Base-by-base conservation (phyloP, 2,113 vertebrate species). In the Caranx ignobilis region DNA sequence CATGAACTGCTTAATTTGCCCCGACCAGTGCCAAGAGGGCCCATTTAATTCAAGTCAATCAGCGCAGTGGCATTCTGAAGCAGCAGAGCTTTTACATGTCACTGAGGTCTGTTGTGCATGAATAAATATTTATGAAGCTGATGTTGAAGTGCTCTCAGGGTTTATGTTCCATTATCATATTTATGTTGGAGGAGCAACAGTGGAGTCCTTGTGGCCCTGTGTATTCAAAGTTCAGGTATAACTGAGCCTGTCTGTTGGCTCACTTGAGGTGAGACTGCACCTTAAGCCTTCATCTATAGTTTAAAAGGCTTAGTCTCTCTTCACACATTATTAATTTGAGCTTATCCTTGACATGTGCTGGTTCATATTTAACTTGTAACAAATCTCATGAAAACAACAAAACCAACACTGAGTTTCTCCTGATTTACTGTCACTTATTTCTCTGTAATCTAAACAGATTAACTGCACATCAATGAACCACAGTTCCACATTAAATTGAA, bases 41-140 rank as follows among this genome's bases (percentile, higher is more conserved):
- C 74, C 48, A 83, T 90, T 91, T 73, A 88, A 85, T 86, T 82
- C 63, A 88, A 74, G 81, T 91, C 79, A 84, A 62, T 88, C 85
- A 79, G 35, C 52, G 18, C 57, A 60, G 64, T 59, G 62, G 59
- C 66, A 61, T 79, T 68, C 74, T 82, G 67, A 83, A 72, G 78
- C 11, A 2, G 39, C 41, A 11, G 48, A 67, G 65, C 5, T 79
- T 76, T 83, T 75, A 74, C 26, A 13, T 77, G 64, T 81, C 26
- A 59, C 69, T 34, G 11, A 18, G 41, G 71, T 75, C 66, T 57
- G 50, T 68, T 74, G 52, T 82, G 57, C 75, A 64, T 70, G 45
- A 83, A 73, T 91, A 80, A 82, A 86, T 88, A 82, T 91, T 89
- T 83, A 90, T 88, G 50, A 71, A 82, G 62, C 69, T 63, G 21